Evolutionary conservation across 2,888 invertebrate species (phyloP).

Genomic region (Villa cingulata): DNA sequence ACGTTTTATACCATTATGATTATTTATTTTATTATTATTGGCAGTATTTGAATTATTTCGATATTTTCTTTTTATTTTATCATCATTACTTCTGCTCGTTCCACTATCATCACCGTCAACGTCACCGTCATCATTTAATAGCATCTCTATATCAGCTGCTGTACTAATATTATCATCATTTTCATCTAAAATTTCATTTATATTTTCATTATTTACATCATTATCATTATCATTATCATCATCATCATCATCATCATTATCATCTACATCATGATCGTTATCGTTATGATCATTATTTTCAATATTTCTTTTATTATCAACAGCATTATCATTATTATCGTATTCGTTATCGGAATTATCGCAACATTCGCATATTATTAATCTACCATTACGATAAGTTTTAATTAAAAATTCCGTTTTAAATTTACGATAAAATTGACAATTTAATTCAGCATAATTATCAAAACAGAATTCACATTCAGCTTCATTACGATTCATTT

Average conservation of each 20-base stretch:
- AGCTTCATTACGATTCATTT: conserved; percentile 34
- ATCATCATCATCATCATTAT: neutral
- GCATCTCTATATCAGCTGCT: too few species aligned
- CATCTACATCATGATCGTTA: neutral
- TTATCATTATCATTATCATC: too few species aligned
- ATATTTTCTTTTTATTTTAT: too few species aligned
- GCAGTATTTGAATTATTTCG: neutral
- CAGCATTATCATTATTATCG: too few species aligned
- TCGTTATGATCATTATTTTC: neutral
- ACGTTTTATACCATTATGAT: neutral
- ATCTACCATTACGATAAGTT: conserved; percentile 35
- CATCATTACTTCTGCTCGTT: too few species aligned
- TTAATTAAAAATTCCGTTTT: conserved; percentile 33
- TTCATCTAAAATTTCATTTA: too few species aligned
- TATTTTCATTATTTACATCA: too few species aligned
- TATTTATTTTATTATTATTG: conserved; percentile 1
- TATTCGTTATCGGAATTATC: conserved; percentile 27
- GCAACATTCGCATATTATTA: conserved; percentile 51
- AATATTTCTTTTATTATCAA: neutral
- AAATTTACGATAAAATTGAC: conserved; percentile 41
- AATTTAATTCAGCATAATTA: conserved; percentile 40
- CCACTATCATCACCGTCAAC: too few species aligned
- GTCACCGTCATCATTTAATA: too few species aligned
- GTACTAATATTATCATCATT: too few species aligned
- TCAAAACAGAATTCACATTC: conserved; percentile 46